phyloP scores from a whole-genome alignment of 2,888 invertebrate genomes.

The Ceriagrion tenellum region DNA sequence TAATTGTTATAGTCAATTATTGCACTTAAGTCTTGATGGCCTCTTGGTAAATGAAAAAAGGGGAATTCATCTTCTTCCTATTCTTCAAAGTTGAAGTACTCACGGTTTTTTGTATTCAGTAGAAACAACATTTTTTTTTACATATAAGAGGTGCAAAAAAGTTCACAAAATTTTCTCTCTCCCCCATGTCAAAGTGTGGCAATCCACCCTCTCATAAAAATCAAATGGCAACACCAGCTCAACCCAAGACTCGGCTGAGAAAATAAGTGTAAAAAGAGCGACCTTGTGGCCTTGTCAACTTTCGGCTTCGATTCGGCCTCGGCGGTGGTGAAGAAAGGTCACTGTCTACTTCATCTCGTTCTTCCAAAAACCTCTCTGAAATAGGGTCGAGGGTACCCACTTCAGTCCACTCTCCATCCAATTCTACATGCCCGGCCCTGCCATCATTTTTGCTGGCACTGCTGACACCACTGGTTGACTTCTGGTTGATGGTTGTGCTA shows the following conservation, averaged over 20 bases:
- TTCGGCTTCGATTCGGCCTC: conserved; percentile 79
- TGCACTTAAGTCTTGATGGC: conserved; percentile 44
- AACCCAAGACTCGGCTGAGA: conserved; percentile 80
- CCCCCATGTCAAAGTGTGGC: not conserved
- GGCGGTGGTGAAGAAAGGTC: conserved; percentile 73
- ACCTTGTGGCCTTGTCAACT: conserved; percentile 78
- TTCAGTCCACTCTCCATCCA: conserved; percentile 74
- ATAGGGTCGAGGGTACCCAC: conserved; percentile 73
- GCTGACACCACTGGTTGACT: conserved; percentile 69
- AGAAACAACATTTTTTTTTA: conserved; percentile 12
- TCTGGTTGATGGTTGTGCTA: conserved; percentile 70
- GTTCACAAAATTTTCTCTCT: conserved; percentile 27
- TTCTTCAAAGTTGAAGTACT: not conserved
- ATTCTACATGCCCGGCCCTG: conserved; percentile 58
- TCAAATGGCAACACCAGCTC: conserved; percentile 53
- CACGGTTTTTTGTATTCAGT: not conserved
- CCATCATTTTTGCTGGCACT: not conserved
- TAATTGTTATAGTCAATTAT: not conserved
- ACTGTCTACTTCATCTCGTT: conserved; percentile 69
- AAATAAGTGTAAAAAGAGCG: conserved; percentile 81
- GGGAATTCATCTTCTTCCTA: not conserved
- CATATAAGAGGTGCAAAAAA: conserved; percentile 47
- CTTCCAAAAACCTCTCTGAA: conserved; percentile 68
- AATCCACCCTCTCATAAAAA: conserved; percentile 40
- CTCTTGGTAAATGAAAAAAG: not conserved